These are phyloP conservation scores for Protonibea diacanthus DNA, from an alignment of 2,797 vertebrate species.

Conservation along the genomic window DNA sequence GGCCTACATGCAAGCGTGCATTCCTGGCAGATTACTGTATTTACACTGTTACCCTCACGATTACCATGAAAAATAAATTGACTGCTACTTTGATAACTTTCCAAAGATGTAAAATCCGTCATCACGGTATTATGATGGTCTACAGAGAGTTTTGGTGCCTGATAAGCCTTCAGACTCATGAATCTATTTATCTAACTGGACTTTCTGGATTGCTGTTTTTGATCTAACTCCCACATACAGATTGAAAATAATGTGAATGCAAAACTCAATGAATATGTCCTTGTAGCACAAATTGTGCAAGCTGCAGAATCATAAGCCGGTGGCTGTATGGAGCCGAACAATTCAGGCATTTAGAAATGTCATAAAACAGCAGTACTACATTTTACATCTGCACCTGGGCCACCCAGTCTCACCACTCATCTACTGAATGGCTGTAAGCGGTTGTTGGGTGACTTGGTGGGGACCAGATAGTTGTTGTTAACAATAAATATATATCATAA, in stretches of 20 bases:
- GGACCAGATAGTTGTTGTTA: conserved; percentile 3
- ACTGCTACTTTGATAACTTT: neutral
- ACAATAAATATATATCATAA: conserved; percentile 17
- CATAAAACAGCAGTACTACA: neutral
- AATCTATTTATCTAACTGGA: neutral
- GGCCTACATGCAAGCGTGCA: neutral
- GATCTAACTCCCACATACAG: neutral
- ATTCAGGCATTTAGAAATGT: neutral
- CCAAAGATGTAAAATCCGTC: too few species aligned
- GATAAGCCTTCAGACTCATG: neutral
- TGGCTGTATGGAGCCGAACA: neutral
- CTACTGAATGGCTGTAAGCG: neutral
- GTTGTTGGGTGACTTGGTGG: neutral
- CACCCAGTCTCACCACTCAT: neutral
- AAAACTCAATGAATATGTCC: too few species aligned
- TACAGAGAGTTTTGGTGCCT: too few species aligned
- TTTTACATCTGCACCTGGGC: too few species aligned
- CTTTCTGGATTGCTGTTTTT: neutral
- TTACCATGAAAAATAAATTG: neutral
- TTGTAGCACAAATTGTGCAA: neutral
- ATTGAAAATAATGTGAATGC: too few species aligned
- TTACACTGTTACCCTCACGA: neutral
- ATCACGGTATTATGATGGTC: too few species aligned
- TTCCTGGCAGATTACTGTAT: neutral
- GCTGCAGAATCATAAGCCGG: neutral